Base-by-base conservation (phyloP, 2,113 vertebrate genomes). In the Tenebrosternarchus preto region DNA sequence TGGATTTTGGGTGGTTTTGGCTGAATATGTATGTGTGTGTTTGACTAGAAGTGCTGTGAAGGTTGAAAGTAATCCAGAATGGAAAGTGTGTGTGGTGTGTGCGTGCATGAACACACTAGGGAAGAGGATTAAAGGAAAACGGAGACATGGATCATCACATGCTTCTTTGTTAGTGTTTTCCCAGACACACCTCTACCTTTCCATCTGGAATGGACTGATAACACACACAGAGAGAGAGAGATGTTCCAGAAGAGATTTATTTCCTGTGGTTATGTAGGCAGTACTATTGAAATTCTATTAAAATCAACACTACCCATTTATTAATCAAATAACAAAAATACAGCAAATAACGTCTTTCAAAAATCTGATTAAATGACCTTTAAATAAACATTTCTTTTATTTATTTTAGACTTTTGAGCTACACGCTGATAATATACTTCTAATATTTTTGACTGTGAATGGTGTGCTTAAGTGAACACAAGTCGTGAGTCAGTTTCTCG, bases 181-280 rank as follows among this genome's bases (percentile, higher is more conserved):
- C 69, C 57, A 63, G 59, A 27, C 76, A 73, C 78, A 55, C 43
- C 60, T 67, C 46, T 56, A 36, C 70, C 50, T 56, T 31, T 73
- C 78, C 70, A 66, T 80, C 60, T 80, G 70, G 29, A 43, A 31
- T 39, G 46, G n/a, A 36, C 60, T 73, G 70, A 80, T 73, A 80
- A 73, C 27, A 50, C 11, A 22, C 4, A 17, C 33, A 63, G 33
- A 63, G 25, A 33, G 61, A 53, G 25, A 24, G 27, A 63, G 57
- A 57, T 20, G 70, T 55, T 72, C 27, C 77, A 80, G 29, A 7
- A 64, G 25, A 55, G 43, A 64, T 33, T 31, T 46, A 5, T 73
- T 80, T 64, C 78, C 78, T 53, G 50, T 80, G 59, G 70, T 78
- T 70, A 46, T 46, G 59, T 55, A 70, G 55, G 64, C 16, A 8